Percentiles rank a stretch among this genome's conserved stretches.
Conservation (phyloP, 2,888 invertebrate genomes). For the Limnephilus lunatus region DNA sequence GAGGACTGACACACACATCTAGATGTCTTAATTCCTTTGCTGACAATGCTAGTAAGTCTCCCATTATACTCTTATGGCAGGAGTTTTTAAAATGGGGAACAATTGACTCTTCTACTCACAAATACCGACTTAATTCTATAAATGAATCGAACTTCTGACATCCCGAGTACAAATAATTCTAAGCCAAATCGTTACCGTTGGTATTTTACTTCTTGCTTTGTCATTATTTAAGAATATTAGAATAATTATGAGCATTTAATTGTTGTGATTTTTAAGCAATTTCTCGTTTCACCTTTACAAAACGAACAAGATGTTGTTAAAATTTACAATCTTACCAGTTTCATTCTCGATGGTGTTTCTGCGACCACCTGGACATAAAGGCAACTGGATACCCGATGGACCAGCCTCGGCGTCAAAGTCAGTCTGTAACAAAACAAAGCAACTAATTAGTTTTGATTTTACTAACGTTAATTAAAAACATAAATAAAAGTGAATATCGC, state of each 20-base stretch:
- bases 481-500: no score
- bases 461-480: no score
- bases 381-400: conserved; percentile 60
- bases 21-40: neutral
- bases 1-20: neutral
- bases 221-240: no score
- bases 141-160: neutral
- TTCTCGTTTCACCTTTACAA: neutral
- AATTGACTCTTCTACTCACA: neutral
- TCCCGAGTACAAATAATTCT: neutral
- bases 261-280: neutral
- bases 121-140: neutral
- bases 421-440: conserved; percentile 33
- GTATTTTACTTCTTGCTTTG: no score
- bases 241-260: neutral
- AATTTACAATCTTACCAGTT: neutral
- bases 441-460: neutral
- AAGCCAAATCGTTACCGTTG: neutral
- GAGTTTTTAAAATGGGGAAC: neutral
- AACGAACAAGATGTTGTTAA: neutral
- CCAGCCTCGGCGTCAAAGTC: conserved; percentile 57
- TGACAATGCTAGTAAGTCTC: neutral
- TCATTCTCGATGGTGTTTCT: conserved; percentile 53
- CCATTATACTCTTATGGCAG: neutral
- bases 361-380: conserved; percentile 61